Evolutionary conservation across 35 echinoderm and acorn worm genomes (phyloP).

Genomic region (Anneissia japonica): DNA sequence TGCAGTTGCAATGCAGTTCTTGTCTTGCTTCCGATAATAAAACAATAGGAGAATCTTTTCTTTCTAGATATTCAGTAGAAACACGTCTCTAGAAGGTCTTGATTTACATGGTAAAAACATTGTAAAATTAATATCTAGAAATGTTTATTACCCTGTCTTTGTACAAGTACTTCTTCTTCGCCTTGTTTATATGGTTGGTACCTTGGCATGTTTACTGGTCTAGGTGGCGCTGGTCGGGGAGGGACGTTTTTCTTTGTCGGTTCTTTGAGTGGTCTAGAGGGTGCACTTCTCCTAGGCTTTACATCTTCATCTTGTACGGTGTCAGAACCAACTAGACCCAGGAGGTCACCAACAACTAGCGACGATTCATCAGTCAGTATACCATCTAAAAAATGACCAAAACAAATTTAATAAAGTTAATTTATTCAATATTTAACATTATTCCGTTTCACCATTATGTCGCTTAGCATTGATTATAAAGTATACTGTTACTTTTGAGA

Average conservation of each 20-base stretch:
- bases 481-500: no score
- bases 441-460: no score
- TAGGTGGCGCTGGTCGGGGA: conserved; percentile 60
- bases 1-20: no score
- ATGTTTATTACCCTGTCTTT: not conserved
- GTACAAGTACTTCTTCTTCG: not conserved
- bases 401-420: no score
- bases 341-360: not conserved
- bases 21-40: no score
- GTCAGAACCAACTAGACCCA: not conserved
- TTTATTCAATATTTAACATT: no score
- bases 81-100: no score
- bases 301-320: not conserved
- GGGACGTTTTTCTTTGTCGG: not conserved
- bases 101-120: no score
- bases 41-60: no score
- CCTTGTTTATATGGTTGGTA: not conserved
- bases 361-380: not conserved
- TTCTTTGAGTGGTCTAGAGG: not conserved
- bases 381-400: not conserved
- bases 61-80: no score
- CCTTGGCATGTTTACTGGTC: not conserved
- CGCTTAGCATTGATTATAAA: no score
- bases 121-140: no score
- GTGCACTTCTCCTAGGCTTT: conserved; percentile 47